Evolutionary conservation across 2,113 vertebrate genomes (phyloP).

Genomic region (Thryonomys swinderianus): DNA sequence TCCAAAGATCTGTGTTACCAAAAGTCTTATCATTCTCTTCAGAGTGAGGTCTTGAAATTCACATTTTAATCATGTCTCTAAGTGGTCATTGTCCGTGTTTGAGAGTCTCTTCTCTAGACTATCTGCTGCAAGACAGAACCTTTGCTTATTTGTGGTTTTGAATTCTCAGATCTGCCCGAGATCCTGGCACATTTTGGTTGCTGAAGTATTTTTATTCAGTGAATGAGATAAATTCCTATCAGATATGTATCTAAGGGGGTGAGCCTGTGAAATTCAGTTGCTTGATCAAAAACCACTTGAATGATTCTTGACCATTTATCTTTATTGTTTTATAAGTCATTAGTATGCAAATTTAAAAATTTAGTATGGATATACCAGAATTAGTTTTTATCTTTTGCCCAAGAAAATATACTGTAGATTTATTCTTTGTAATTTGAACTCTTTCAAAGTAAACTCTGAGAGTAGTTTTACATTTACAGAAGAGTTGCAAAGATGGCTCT

Average conservation of each 20-base stretch:
- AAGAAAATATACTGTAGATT: background rate
- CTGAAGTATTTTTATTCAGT: background rate
- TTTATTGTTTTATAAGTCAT: background rate
- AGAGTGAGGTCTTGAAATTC: background rate
- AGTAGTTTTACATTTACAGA: background rate
- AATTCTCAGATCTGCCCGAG: background rate
- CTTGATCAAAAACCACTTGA: background rate
- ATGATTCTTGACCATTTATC: background rate
- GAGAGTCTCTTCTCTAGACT: background rate
- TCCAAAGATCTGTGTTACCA: background rate
- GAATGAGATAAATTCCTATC: background rate
- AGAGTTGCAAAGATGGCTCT: background rate
- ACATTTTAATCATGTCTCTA: background rate
- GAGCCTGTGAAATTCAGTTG: background rate
- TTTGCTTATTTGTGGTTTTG: background rate
- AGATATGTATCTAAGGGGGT: background rate
- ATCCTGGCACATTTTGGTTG: background rate
- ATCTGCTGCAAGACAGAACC: background rate
- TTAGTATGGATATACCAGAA: background rate
- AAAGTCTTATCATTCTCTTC: background rate
- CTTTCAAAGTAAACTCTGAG: conserved; percentile 22
- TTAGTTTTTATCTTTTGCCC: background rate
- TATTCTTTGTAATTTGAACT: background rate
- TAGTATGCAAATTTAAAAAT: background rate
- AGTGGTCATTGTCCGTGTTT: background rate